Evolutionary conservation across 1,140 invertebrate species (phyloP).

Genomic region (Drosophila pseudoananassae): DNA sequence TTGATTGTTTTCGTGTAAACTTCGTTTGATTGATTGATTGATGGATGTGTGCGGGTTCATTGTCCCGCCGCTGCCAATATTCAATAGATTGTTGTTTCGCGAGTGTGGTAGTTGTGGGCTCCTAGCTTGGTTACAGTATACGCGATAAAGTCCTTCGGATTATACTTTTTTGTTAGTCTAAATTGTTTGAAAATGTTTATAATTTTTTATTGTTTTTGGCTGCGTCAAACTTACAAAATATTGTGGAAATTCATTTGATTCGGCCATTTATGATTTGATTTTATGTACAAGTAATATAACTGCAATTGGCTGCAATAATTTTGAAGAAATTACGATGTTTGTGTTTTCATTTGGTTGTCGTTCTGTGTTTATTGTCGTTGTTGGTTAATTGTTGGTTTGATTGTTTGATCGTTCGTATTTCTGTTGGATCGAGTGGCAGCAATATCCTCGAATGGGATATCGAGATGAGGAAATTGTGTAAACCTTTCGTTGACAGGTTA

Average conservation of each 20-base stretch:
- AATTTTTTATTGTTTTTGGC: slow-evolving; percentile 8
- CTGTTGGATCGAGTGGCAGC: slow-evolving; percentile 11
- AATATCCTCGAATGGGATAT: slow-evolving; percentile 8
- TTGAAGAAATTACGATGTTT: slow-evolving; percentile 48
- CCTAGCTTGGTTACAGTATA: slow-evolving; percentile 44
- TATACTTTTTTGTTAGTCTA: slow-evolving; percentile 16
- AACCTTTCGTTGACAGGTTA: slow-evolving; percentile 87
- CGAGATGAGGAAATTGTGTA: slow-evolving; percentile 65
- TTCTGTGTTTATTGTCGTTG: slow-evolving; percentile 62
- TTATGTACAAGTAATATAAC: slow-evolving; percentile 56
- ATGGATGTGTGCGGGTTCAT: slow-evolving; percentile 13
- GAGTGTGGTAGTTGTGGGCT: slow-evolving; percentile 34
- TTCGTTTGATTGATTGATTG: slow-evolving; percentile 52
- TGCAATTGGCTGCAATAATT: slow-evolving; percentile 49
- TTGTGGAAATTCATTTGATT: slow-evolving; percentile 13
- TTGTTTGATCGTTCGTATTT: slow-evolving; percentile 38
- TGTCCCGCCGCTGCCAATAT: background rate
- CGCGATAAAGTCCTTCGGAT: slow-evolving; percentile 21
- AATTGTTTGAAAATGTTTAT: slow-evolving; percentile 10
- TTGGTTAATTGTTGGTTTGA: slow-evolving; percentile 54
- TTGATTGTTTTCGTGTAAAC: slow-evolving; percentile 57
- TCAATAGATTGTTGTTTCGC: slow-evolving; percentile 17
- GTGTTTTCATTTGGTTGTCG: slow-evolving; percentile 48
- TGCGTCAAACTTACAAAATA: background rate
- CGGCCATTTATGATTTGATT: background rate